phyloP scores from a whole-genome alignment of 2,113 vertebrate genomes.

The Eira barbara region DNA sequence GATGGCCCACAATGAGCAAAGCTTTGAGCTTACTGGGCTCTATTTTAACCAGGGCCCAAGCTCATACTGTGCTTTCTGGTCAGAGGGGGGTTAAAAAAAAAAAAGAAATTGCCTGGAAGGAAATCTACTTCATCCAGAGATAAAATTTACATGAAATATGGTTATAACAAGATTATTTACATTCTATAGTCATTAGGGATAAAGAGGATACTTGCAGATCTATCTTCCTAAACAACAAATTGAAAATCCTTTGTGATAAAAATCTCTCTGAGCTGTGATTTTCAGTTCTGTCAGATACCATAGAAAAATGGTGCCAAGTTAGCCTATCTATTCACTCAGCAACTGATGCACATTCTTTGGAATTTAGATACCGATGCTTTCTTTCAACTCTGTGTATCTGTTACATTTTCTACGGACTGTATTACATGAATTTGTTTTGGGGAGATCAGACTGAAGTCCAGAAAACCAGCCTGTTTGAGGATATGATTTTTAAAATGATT shows the following conservation, averaged over 20 bases:
- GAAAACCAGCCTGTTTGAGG: neutral
- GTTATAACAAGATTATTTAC: slow-evolving; percentile 79
- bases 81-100: neutral
- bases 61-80: neutral
- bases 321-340: slow-evolving; percentile 67
- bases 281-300: slow-evolving; percentile 78
- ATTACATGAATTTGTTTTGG: slow-evolving; percentile 43
- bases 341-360: slow-evolving; percentile 75
- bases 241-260: slow-evolving; percentile 82
- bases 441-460: slow-evolving; percentile 48
- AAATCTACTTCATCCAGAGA: slow-evolving; percentile 73
- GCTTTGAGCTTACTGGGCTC: slow-evolving; percentile 57
- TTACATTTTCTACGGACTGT: slow-evolving; percentile 71
- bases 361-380: slow-evolving; percentile 77
- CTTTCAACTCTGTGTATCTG: slow-evolving; percentile 68
- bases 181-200: slow-evolving; percentile 81
- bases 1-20: slow-evolving; percentile 36
- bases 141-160: slow-evolving; percentile 78
- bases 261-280: slow-evolving; percentile 75
- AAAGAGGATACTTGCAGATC: slow-evolving; percentile 79
- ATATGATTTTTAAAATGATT: slow-evolving; percentile 41
- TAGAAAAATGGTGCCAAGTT: slow-evolving; percentile 77
- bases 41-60: slow-evolving; percentile 39
- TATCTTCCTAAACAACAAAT: slow-evolving; percentile 81
- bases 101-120: slow-evolving; percentile 52